Percentiles rank a stretch among this genome's conserved stretches.
Conservation (phyloP, 1,140 invertebrate species). For the Capitella teleta region DNA sequence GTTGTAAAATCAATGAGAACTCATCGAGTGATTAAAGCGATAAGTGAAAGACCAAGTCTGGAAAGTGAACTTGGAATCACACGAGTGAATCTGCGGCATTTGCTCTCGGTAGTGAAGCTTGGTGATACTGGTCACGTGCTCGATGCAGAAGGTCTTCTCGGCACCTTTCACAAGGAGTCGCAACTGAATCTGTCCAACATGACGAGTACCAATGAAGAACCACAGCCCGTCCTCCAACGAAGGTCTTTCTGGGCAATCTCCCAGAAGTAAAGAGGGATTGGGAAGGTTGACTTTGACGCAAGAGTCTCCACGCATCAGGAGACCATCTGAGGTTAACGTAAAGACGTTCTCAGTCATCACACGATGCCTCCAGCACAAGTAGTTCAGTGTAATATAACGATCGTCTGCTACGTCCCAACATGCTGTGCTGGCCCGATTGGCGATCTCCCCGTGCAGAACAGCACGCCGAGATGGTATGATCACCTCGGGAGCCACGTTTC, state of each 20-base stretch:
- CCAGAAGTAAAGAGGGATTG: not conserved
- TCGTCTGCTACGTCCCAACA: conserved; percentile 13
- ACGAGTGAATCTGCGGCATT: conserved; percentile 1
- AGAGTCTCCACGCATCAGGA: conserved; percentile 9
- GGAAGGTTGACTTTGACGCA: not conserved
- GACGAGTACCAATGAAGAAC: not conserved
- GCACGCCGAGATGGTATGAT: conserved; percentile 13
- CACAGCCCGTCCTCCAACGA: not conserved
- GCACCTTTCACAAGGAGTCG: not conserved
- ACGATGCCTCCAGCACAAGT: conserved; percentile 13
- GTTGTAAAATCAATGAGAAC: too few relatives aligned
- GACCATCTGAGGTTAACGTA: conserved; percentile 9
- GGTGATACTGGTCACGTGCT: conserved; percentile 1
- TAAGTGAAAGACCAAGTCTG: not conserved
- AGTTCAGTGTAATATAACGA: conserved; percentile 14
- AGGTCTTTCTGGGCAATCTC: not conserved
- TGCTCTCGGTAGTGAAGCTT: conserved; percentile 1
- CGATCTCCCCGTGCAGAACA: conserved; percentile 14
- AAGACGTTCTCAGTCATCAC: conserved; percentile 15
- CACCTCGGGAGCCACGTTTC: conserved; percentile 17
- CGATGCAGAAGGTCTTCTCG: not conserved
- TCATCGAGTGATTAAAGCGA: too few relatives aligned
- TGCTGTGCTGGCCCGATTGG: conserved; percentile 8
- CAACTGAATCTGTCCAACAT: not conserved
- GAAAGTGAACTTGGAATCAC: not conserved